A percentile compares a stretch with the other conserved stretches of the same genome.
These are phyloP conservation scores for Micromussa lordhowensis DNA, from an alignment of 92 coral and sea anemone genomes.

Conservation along the genomic window DNA sequence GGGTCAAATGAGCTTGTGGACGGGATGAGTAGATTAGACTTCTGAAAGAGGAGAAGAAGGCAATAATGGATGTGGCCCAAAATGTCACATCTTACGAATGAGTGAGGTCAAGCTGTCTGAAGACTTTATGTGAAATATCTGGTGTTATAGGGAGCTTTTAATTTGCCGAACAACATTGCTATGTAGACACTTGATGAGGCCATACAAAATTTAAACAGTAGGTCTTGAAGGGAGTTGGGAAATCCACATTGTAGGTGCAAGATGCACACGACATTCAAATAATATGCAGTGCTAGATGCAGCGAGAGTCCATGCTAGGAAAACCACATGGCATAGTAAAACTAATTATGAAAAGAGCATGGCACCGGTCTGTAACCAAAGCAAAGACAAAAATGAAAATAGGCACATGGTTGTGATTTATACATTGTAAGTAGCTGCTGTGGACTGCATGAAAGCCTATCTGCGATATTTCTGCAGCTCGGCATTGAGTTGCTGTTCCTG, in stretches of 20 bases:
- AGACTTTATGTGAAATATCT: too few relatives aligned
- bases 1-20: constrained; percentile 30
- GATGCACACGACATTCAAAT: too few relatives aligned
- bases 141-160: constrained; percentile 57
- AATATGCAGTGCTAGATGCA: constrained; percentile 25
- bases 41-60: constrained; percentile 57
- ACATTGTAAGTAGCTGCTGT: constrained; percentile 20
- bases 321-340: constrained; percentile 33
- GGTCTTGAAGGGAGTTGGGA: constrained; percentile 53
- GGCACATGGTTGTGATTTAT: too few relatives aligned
- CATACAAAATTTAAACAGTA: constrained; percentile 36
- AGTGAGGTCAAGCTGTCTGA: neutral
- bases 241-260: constrained; percentile 49
- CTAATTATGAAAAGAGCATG: neutral
- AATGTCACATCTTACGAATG: constrained; percentile 45
- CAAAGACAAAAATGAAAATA: constrained; percentile 41
- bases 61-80: constrained; percentile 69
- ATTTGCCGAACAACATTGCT: constrained; percentile 28
- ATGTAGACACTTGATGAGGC: constrained; percentile 33
- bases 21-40: constrained; percentile 51
- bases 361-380: constrained; percentile 36
- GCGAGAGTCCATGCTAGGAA: constrained; percentile 55
- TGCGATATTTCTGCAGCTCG: neutral
- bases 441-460: neutral
- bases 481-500: neutral